A percentile compares a stretch with the other conserved stretches of the same genome.
phyloP scores from a whole-genome alignment of 2,797 vertebrate genomes.

The Aplochiton taeniatus region DNA sequence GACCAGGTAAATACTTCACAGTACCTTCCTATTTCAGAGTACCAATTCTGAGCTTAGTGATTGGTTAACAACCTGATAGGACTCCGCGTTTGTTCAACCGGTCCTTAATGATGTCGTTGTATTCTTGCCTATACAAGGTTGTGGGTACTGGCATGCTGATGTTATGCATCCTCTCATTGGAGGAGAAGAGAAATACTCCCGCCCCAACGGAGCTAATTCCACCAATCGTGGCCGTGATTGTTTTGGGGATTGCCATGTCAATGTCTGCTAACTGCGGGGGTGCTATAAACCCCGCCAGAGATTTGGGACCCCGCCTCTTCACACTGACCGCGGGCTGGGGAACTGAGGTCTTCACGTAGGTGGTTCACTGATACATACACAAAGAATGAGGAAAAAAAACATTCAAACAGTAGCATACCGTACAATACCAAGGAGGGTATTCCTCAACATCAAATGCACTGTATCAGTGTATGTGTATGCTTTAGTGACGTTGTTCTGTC shows the following conservation, averaged over 20 bases:
- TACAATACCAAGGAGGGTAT: neutral
- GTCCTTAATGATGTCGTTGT: constrained; percentile 3
- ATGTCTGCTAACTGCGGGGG: constrained; percentile 82
- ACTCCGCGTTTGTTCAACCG: neutral
- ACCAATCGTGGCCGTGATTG: constrained; percentile 71
- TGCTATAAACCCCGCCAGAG: constrained; percentile 86
- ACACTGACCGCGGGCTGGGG: constrained; percentile 86
- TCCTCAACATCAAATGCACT: neutral
- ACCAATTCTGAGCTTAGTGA: neutral
- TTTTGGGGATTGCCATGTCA: constrained; percentile 76
- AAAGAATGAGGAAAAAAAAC: neutral
- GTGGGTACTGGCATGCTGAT: constrained; percentile 81
- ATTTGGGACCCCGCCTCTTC: constrained; percentile 86
- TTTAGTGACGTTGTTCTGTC: neutral
- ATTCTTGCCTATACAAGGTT: constrained; percentile 58
- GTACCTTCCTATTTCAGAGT: neutral
- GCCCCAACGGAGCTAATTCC: constrained; percentile 78
- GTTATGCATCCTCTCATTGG: constrained; percentile 75
- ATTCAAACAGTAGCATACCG: constrained; percentile 1
- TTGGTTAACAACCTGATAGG: too few species aligned
- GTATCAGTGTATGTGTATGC: neutral
- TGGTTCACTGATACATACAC: constrained; percentile 14
- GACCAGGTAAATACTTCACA: constrained; percentile 75
- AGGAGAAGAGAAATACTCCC: constrained; percentile 74
- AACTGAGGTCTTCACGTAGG: constrained; percentile 85